Evolutionary conservation across 1,140 invertebrate species (phyloP), one percentile per base, ranked within the genome.

Genomic region (Lutraria rhynchaena): DNA sequence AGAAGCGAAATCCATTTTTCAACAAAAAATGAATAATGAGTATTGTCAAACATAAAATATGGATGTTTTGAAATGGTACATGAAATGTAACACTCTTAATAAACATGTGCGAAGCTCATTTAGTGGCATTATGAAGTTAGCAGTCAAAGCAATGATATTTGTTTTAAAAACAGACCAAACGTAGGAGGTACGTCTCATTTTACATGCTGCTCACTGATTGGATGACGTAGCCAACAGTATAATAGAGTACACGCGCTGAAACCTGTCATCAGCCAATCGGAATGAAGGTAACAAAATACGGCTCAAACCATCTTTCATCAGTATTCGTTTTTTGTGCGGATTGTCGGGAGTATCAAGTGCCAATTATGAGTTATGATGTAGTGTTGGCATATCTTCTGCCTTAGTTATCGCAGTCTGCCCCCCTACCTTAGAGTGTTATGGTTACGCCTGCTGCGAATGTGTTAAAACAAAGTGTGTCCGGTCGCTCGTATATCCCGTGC

Each of bases 21-120:
- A 44, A 29, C n/a, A 49, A 70, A 46, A 70, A 58, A 71, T 65
- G 78, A 81, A 60, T 71, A 71, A 73, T 73, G 67, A 63, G 35
- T 53, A 49, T 29, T 55, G 55, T 74, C 58, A 63, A 81, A 73
- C 53, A 67, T 58, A 61, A 73, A 73, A 71, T 63, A 81, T 73
- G 78, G 15, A 53, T 81, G 69, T 81, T 81, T 73, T 81, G 78
- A 81, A 81, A 81, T 41, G 78, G 35, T 41, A 63, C 46, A 44
- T 60, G 73, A 61, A 75, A 61, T 61, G 73, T 27, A 49, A 75
- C 37, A 61, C 55, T 63, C 53, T 75, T 75, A 75, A 75, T 75
- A 75, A 61, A 75, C 73, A 75, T 35, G 46, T 75, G 73, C 53
- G 44, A 67, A 46, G 41, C 63, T 67, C 63, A 49, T 67, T 67